Base-by-base conservation (phyloP, 2,888 invertebrate species). In the Lydus trimaculatus region DNA sequence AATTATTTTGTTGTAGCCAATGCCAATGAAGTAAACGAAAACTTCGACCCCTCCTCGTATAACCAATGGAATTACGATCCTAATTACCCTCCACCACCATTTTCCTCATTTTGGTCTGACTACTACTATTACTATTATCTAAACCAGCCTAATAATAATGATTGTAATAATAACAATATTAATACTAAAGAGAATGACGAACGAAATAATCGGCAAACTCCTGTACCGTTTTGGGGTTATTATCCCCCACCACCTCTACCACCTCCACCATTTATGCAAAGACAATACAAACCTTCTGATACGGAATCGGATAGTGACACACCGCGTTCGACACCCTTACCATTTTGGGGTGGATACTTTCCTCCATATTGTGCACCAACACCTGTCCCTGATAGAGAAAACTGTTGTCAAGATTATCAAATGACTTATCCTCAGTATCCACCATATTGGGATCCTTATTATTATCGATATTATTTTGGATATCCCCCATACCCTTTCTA, bases 1-100 rank as follows among this genome's bases (percentile, higher is more conserved):
- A 69, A 65, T 65, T 70, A 64, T 72, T 82, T 78, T 84, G 82
- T 85, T 85, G 81, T 84, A 85, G 85, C 84, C 79, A 84, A 82
- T 83, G 82, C 79, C 82, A 81, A 81, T 76, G 81, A 82, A 79
- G 78, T 76, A 73, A 78, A 72, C 78, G 81, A 81, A 80, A 79
- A 77, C 78, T 78, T 79, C 77, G 82, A 83, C 76, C 80, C 81
- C 73, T 79, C 79, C 76, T 80, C 76, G 73, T 76, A 76, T 73
- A 77, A 79, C 68, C 80, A 79, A 75, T 76, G 79, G 75, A 74
- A 79, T 69, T 78, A 80, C 74, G 80, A 78, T 65, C 80, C 79
- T 39, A 59, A 66, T 76, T 81, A 74, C 68, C 79, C 72, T 73
- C 70, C 70, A 17, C 25, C 20, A 20, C 17, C 8, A 25, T 23